phyloP scores from a whole-genome alignment of 2,888 invertebrate species.

The Agapostemon virescens region DNA sequence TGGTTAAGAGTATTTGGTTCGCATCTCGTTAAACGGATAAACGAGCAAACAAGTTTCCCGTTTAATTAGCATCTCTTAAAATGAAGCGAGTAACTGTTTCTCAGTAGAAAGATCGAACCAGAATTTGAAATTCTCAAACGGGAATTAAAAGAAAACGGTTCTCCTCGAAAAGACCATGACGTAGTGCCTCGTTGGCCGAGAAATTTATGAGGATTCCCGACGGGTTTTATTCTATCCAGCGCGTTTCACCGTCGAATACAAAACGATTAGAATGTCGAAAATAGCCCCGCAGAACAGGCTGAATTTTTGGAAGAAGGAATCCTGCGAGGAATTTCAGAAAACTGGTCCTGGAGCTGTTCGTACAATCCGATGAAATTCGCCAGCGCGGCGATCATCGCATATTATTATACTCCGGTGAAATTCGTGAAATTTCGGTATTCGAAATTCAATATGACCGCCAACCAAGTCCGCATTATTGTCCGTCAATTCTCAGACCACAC shows the following conservation, averaged over 20 bases:
- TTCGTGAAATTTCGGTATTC: background rate
- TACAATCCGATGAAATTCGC: constrained; percentile 17
- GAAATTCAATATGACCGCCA: background rate
- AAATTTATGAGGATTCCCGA: constrained; percentile 25
- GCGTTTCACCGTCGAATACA: constrained; percentile 2
- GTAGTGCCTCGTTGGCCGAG: constrained; percentile 6
- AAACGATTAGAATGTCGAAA: constrained; percentile 21
- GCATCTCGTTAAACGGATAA: no score
- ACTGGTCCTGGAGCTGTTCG: constrained; percentile 32
- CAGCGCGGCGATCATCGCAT: constrained; percentile 1
- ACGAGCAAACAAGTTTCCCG: background rate
- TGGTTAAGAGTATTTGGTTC: background rate
- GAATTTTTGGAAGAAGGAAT: constrained; percentile 5
- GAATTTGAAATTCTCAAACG: constrained; percentile 9
- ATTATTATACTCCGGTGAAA: constrained; percentile 29
- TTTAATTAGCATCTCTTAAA: background rate
- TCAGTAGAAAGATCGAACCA: background rate
- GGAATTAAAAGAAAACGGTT: constrained; percentile 22
- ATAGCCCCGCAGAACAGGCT: background rate
- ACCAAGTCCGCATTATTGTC: background rate
- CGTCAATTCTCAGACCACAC: background rate
- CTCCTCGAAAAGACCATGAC: constrained; percentile 6
- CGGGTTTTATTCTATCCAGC: background rate
- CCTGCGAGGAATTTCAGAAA: constrained; percentile 50
- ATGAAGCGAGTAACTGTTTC: background rate